Conservation (phyloP, 2,888 invertebrate species). For the Eledona agricola region DNA sequence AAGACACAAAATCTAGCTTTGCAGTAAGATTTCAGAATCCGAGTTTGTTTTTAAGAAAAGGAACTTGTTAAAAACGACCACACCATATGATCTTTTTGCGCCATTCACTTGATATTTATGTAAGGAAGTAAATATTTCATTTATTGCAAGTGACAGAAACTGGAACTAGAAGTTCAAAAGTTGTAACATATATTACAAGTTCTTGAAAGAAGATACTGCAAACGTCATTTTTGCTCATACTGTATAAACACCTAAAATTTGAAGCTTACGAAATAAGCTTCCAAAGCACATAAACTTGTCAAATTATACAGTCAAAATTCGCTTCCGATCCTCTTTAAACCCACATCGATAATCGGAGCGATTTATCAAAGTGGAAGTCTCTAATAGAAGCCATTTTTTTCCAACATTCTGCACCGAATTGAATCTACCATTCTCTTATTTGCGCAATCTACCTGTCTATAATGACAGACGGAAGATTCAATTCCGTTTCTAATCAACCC, state of each 20-base stretch:
- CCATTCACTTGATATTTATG: constrained; percentile 13
- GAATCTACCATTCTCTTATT: too few relatives aligned
- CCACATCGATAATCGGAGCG: too few relatives aligned
- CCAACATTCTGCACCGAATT: neutral
- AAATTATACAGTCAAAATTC: constrained; percentile 2
- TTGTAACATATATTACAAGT: constrained; percentile 17
- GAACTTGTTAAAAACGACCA: constrained; percentile 5
- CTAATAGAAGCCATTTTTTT: too few relatives aligned
- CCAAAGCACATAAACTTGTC: constrained; percentile 1
- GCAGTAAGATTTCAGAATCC: too few relatives aligned
- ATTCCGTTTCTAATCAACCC: too few relatives aligned
- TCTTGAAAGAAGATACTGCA: constrained; percentile 25
- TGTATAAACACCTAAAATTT: constrained; percentile 30
- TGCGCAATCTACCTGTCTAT: too few relatives aligned
- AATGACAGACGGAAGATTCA: too few relatives aligned
- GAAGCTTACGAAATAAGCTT: constrained; percentile 5
- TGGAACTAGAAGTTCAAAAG: constrained; percentile 21
- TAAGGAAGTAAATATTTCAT: constrained; percentile 24
- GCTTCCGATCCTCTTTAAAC: too few relatives aligned
- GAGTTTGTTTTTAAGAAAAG: too few relatives aligned
- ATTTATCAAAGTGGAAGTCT: too few relatives aligned
- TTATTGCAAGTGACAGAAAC: constrained; percentile 23
- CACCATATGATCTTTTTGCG: constrained; percentile 13
- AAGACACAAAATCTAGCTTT: too few relatives aligned
- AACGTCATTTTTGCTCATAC: constrained; percentile 9